These are phyloP conservation scores for Aleiodes leptofemur DNA, from an alignment of 2,888 invertebrate species.

Conservation along the genomic window DNA sequence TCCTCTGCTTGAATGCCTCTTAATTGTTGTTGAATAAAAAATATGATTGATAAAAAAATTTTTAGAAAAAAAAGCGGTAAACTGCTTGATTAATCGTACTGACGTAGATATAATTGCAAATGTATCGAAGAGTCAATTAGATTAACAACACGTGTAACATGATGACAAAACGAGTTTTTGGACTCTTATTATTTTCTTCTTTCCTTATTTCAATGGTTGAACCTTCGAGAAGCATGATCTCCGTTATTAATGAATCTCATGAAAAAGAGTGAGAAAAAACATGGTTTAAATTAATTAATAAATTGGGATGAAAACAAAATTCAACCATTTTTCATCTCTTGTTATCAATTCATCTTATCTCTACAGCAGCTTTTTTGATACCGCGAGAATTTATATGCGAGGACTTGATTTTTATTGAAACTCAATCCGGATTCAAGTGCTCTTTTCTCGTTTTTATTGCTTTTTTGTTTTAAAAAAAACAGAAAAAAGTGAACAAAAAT, in stretches of 20 bases:
- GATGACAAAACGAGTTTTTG: slow-evolving; percentile 29
- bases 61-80: background rate
- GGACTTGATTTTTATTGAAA: too few species aligned
- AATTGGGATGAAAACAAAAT: too few species aligned
- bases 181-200: slow-evolving; percentile 9
- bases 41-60: slow-evolving; percentile 1
- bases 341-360: too few species aligned
- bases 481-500: background rate
- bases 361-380: too few species aligned
- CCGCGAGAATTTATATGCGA: too few species aligned
- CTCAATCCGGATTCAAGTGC: too few species aligned
- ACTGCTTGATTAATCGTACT: slow-evolving; percentile 10
- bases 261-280: background rate
- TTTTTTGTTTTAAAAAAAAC: too few species aligned
- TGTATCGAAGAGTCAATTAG: slow-evolving; percentile 16
- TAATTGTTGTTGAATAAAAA: background rate
- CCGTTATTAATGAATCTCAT: background rate
- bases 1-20: too few species aligned
- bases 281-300: background rate
- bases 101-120: slow-evolving; percentile 21
- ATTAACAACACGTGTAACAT: slow-evolving; percentile 14
- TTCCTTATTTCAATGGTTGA: background rate
- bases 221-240: background rate
- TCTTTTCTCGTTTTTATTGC: too few species aligned
- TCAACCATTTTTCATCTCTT: too few species aligned